Evolutionary conservation across 2,797 vertebrate genomes (phyloP), one percentile per base, ranked within the genome.

Genomic region (Intellagama lesueurii): DNA sequence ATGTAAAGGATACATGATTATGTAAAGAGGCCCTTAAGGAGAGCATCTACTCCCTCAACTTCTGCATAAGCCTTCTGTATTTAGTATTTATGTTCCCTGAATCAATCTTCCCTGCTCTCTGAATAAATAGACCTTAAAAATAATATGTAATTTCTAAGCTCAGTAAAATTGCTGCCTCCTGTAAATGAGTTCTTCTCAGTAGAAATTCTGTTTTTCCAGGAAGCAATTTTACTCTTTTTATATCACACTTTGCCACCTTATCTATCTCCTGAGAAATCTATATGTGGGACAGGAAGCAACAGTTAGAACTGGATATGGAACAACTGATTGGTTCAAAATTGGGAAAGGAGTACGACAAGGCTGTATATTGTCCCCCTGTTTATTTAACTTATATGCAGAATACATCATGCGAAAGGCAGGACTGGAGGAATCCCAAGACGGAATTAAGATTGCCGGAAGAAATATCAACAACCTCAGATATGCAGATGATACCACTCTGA

Each of bases 121-220:
- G 56, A 77, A 86, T 88, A 4, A 60, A 81, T 73, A 70, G 17
- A 28, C 30, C 86, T 56, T 80, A 47, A 75, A 9, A 89, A 85
- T 35, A 3, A 40, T 32, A 80, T 14, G 0, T 82, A 76, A 87
- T 83, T 87, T 91, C 1, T 83, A 90, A 85, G 1, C 68, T n/a
- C 70, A 87, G 32, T 68, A 89, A 81, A 52, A 87, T 80, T 90
- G 17, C 8, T 91, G 64, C 76, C 3, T 82, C 84, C 22, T 44
- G 56, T 90, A 83, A 64, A 9, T 69, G 88, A 94, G 75, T 49
- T 90, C 75, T 90, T 87, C 77, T 40, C 64, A 69, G 60, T 76
- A 86, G 84, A 90, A 77, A 56, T 52, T 78, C 85, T 77, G 49
- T 56, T 77, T 85, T 87, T 80, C 30, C 35, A 56, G 69, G 78